phyloP scores from a whole-genome alignment of 2,888 invertebrate species.

The Deladenus siricidicola region DNA sequence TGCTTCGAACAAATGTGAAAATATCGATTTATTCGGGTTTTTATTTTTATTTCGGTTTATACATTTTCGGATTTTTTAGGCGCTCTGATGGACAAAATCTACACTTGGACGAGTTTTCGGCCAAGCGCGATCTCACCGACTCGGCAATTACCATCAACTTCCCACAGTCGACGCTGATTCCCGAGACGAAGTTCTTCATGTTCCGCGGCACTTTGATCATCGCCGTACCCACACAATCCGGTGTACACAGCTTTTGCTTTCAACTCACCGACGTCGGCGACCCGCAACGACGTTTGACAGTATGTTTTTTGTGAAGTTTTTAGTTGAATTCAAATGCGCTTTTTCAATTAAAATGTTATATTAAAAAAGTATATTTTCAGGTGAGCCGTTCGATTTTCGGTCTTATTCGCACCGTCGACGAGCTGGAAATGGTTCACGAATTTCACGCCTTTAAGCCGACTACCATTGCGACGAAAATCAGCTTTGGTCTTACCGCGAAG shows the following conservation, averaged over 20 bases:
- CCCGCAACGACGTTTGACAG: neutral
- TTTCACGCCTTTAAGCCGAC: slow-evolving; percentile 24
- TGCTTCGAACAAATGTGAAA: neutral
- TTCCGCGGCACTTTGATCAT: slow-evolving; percentile 29
- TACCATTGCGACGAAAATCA: slow-evolving; percentile 27
- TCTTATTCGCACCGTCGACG: slow-evolving; percentile 24
- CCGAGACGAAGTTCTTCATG: slow-evolving; percentile 19
- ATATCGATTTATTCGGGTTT: neutral
- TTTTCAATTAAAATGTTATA: neutral
- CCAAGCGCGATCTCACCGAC: slow-evolving; percentile 27
- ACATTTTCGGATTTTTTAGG: slow-evolving; percentile 24
- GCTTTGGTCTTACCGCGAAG: slow-evolving; percentile 18
- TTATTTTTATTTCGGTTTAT: neutral
- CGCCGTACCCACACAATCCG: slow-evolving; percentile 43
- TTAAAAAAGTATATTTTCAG: slow-evolving; percentile 11
- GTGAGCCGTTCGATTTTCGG: slow-evolving; percentile 23
- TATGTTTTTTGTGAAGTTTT: neutral
- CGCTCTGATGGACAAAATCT: slow-evolving; percentile 40
- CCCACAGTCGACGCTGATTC: slow-evolving; percentile 37
- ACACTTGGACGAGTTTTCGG: slow-evolving; percentile 39
- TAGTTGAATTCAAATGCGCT: neutral
- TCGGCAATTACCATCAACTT: slow-evolving; percentile 43
- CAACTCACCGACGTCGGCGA: slow-evolving; percentile 16
- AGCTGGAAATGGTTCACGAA: slow-evolving; percentile 25
- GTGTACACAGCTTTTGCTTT: slow-evolving; percentile 40